A percentile compares a stretch with the other conserved stretches of the same genome.
These are phyloP conservation scores for Cerceris rybyensis DNA, from an alignment of 2,888 invertebrate genomes.

Conservation along the genomic window DNA sequence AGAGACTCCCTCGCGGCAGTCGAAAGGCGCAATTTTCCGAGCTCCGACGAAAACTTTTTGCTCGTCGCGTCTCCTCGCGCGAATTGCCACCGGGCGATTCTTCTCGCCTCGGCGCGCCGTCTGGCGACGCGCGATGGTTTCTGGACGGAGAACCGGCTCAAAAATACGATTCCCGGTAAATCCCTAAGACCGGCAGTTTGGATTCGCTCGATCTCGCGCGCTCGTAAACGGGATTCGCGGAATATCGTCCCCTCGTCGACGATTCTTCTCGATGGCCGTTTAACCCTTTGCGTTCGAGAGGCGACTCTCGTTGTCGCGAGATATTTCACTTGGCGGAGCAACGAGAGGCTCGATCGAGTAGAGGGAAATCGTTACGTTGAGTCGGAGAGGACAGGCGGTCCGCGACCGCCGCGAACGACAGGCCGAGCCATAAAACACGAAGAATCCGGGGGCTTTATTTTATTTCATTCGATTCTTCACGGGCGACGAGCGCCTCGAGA, in stretches of 20 bases:
- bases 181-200: neutral
- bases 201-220: neutral
- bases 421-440: slow-evolving; percentile 55
- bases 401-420: slow-evolving; percentile 1
- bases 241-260: neutral
- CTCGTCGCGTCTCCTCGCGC: too few relatives aligned
- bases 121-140: too few relatives aligned
- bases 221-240: slow-evolving; percentile 7
- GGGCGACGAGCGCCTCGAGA: slow-evolving; percentile 74
- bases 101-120: too few relatives aligned
- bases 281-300: too few relatives aligned
- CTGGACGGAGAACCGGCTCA: too few relatives aligned
- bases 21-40: too few relatives aligned
- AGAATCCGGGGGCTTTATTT: slow-evolving; percentile 74
- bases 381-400: neutral
- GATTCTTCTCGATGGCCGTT: too few relatives aligned
- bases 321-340: neutral
- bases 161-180: neutral
- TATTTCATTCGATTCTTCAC: slow-evolving; percentile 79
- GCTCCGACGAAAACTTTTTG: too few relatives aligned
- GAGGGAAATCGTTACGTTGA: neutral
- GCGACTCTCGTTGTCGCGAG: too few relatives aligned
- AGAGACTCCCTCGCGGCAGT: too few relatives aligned
- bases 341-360: neutral
- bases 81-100: too few relatives aligned